A percentile compares a stretch with the other conserved stretches of the same genome.
Evolutionary conservation across 2,888 invertebrate genomes (phyloP).

Genomic region (Nasonovia ribisnigri): DNA sequence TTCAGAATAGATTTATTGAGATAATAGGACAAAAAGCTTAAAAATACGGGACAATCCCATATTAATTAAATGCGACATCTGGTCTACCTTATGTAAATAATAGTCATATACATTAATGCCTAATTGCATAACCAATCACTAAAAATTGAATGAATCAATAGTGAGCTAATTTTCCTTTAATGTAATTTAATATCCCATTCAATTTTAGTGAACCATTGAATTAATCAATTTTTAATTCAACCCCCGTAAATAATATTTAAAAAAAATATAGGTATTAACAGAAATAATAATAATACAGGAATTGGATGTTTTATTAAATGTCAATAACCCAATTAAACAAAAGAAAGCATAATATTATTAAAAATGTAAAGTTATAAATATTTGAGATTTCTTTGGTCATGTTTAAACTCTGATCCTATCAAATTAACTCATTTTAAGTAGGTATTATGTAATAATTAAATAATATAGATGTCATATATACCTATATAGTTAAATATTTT

Average conservation of each 20-base stretch:
- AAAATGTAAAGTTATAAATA: no score
- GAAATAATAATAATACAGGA: neutral
- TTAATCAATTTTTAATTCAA: neutral
- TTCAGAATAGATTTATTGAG: neutral
- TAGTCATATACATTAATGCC: neutral
- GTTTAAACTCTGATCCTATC: neutral
- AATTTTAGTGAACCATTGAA: neutral
- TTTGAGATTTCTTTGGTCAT: neutral
- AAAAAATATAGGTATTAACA: no score
- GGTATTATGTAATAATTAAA: neutral
- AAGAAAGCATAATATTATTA: neutral
- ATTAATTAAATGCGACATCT: neutral
- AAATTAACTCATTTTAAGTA: neutral
- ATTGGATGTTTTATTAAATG: neutral
- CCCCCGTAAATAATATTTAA: no score
- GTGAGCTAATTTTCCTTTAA: neutral
- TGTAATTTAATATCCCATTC: neutral
- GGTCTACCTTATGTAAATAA: neutral
- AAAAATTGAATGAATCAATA: neutral
- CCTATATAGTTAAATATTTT: no score
- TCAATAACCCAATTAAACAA: neutral
- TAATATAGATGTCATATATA: neutral
- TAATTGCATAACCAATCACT: neutral
- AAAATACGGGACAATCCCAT: neutral
- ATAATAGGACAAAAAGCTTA: neutral